These are phyloP conservation scores for Nothocercus nigrocapillus DNA, from an alignment of 2,113 vertebrate genomes.

Conservation along the genomic window DNA sequence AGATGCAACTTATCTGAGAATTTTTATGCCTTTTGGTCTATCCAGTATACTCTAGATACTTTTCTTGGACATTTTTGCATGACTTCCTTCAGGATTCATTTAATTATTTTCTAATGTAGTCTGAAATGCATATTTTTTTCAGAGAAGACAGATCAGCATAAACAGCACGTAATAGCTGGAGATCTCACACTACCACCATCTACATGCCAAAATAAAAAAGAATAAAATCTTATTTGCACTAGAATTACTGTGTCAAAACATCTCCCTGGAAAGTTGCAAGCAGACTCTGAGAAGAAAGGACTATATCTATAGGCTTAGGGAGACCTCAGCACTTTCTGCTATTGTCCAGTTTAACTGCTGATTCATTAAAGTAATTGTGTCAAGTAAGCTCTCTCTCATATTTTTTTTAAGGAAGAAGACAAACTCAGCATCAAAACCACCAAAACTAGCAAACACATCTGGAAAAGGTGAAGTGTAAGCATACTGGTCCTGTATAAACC, in stretches of 20 bases:
- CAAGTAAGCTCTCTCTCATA: neutral
- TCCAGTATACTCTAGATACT: neutral
- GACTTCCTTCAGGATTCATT: neutral
- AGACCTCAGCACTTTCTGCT: neutral
- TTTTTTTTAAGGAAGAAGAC: neutral
- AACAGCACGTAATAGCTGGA: neutral
- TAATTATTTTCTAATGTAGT: neutral
- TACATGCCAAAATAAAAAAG: neutral
- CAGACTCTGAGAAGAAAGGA: neutral
- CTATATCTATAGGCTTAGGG: neutral
- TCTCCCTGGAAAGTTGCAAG: neutral
- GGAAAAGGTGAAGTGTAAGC: neutral
- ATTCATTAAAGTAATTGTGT: neutral
- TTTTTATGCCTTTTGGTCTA: neutral
- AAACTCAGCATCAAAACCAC: neutral
- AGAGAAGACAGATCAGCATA: neutral
- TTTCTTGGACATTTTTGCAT: neutral
- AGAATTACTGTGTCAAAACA: neutral
- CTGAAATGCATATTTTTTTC: neutral
- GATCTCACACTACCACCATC: neutral
- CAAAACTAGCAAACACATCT: neutral
- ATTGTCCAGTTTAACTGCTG: neutral
- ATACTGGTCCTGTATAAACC: neutral
- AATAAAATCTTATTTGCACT: neutral
- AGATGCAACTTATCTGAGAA: neutral